These are phyloP conservation scores for Pygocentrus nattereri DNA, from an alignment of 2,797 vertebrate species.

Conservation along the genomic window DNA sequence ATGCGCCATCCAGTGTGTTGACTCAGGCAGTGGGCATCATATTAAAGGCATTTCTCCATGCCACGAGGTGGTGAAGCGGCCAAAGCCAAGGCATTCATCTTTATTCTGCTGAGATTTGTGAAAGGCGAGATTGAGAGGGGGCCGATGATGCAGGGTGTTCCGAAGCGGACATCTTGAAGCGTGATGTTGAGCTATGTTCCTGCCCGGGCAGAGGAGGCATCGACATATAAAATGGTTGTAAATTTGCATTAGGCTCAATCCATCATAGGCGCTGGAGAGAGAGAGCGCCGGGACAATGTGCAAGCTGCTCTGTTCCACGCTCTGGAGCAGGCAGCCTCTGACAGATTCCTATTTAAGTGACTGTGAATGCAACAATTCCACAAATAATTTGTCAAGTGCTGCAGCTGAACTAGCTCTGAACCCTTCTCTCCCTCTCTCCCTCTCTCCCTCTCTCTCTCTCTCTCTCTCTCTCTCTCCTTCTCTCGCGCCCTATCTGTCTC, in stretches of 20 bases:
- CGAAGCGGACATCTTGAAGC: constrained; percentile 91
- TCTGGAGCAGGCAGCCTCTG: constrained; percentile 87
- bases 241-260: constrained; percentile 99
- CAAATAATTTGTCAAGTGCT: constrained; percentile 97
- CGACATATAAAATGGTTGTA: constrained; percentile 98
- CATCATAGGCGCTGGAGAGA: constrained; percentile 84
- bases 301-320: constrained; percentile 83
- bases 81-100: constrained; percentile 76
- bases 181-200: constrained; percentile 97
- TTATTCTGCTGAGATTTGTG: constrained; percentile 79
- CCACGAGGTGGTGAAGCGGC: constrained; percentile 53
- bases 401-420: constrained; percentile 98
- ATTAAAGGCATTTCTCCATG: constrained; percentile 62
- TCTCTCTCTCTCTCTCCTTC: constrained; percentile 66
- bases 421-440: constrained; percentile 73
- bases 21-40: constrained; percentile 55
- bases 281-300: constrained; percentile 82
- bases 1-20: constrained; percentile 26
- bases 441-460: constrained; percentile 79
- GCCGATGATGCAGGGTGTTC: constrained; percentile 85
- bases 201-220: constrained; percentile 86
- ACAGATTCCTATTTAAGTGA: constrained; percentile 99
- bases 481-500: constrained; percentile 80
- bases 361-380: constrained; percentile 99
- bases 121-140: constrained; percentile 80